These are phyloP conservation scores for Falcunculus frontatus DNA, from an alignment of 2,113 vertebrate species.

Conservation along the genomic window DNA sequence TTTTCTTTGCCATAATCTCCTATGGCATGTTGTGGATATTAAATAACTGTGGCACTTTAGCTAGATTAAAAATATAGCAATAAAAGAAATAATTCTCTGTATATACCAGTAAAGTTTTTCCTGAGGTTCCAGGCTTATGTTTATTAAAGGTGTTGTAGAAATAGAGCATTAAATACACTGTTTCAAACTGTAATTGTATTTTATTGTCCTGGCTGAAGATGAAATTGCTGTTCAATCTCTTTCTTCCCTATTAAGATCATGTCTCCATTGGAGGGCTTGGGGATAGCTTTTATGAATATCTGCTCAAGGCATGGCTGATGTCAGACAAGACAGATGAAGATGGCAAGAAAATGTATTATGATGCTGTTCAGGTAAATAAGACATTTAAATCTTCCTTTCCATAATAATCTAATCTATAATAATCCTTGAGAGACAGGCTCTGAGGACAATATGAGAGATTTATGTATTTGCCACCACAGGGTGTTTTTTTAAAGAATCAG, in stretches of 20 bases:
- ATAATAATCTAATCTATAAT: slow-evolving; percentile 18
- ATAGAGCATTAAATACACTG: background rate
- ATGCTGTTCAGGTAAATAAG: slow-evolving; percentile 88
- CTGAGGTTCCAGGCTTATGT: background rate
- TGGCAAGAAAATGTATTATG: slow-evolving; percentile 94
- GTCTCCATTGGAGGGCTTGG: slow-evolving; percentile 95
- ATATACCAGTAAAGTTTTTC: background rate
- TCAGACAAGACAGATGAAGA: slow-evolving; percentile 94
- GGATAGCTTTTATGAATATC: slow-evolving; percentile 98
- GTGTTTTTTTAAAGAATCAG: background rate
- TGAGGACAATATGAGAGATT: background rate
- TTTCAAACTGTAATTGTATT: slow-evolving; percentile 32
- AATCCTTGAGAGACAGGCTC: background rate
- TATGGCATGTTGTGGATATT: background rate
- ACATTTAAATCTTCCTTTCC: slow-evolving; percentile 52
- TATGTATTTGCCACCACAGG: background rate
- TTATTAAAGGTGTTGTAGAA: background rate
- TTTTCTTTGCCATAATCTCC: background rate
- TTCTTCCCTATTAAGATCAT: slow-evolving; percentile 81
- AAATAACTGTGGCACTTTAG: background rate
- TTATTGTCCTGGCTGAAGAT: slow-evolving; percentile 33
- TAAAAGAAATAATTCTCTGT: background rate
- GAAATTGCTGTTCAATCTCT: slow-evolving; percentile 45
- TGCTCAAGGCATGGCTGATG: slow-evolving; percentile 98
- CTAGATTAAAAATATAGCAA: background rate